Conservation (phyloP, 1,140 invertebrate genomes). For the Manduca sexta region DNA sequence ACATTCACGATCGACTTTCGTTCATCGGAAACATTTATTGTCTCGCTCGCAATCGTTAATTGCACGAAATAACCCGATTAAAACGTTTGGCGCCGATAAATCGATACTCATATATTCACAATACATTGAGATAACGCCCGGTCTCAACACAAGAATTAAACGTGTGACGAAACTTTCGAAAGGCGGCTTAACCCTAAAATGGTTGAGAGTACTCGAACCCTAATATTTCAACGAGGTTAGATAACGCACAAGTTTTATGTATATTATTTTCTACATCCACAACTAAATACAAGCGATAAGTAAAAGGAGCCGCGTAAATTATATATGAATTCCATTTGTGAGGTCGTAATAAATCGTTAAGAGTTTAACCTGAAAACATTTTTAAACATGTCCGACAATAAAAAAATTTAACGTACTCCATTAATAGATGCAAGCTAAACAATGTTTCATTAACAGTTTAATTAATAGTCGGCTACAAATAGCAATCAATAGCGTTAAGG, state of each 20-base stretch:
- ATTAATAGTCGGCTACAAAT: slow-evolving; percentile 35
- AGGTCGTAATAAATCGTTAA: no score
- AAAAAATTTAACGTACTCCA: not conserved
- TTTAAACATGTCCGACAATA: not conserved
- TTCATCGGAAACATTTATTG: slow-evolving; percentile 48
- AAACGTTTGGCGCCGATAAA: slow-evolving; percentile 16
- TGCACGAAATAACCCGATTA: slow-evolving; percentile 25
- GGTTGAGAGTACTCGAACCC: slow-evolving; percentile 15
- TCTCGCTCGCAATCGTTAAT: slow-evolving; percentile 30
- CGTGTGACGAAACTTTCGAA: slow-evolving; percentile 10
- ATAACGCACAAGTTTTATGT: slow-evolving; percentile 25
- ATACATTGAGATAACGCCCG: slow-evolving; percentile 16
- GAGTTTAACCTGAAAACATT: no score
- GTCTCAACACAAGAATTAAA: slow-evolving; percentile 2
- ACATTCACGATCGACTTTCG: slow-evolving; percentile 30
- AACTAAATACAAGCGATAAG: not conserved
- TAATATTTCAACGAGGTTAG: slow-evolving; percentile 19
- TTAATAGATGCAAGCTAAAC: slow-evolving; percentile 5
- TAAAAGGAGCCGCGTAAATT: not conserved
- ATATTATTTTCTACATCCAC: slow-evolving; percentile 9
- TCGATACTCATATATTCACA: slow-evolving; percentile 21
- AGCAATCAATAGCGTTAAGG: slow-evolving; percentile 55
- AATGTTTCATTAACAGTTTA: slow-evolving; percentile 18
- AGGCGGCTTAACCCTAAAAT: slow-evolving; percentile 18
- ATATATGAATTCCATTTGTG: not conserved